Conservation (phyloP, 1,140 invertebrate species). For the Lepidurus packardi region DNA sequence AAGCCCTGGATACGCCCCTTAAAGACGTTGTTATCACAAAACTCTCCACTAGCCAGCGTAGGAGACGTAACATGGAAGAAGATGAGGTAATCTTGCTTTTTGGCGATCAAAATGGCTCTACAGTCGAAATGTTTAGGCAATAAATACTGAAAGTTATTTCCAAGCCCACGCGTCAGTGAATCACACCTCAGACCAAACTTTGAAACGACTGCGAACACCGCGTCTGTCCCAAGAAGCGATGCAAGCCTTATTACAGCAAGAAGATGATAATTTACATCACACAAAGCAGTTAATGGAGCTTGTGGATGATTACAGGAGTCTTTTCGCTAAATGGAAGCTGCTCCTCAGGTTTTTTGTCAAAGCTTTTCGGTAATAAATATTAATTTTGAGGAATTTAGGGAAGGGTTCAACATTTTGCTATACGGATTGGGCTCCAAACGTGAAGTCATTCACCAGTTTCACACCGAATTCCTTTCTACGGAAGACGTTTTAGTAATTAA, state of each 20-base stretch:
- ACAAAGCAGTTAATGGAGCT: conserved; percentile 41
- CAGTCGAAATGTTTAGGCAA: not conserved
- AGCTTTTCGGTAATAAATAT: conserved; percentile 41
- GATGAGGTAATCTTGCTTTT: not conserved
- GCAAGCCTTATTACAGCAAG: conserved; percentile 49
- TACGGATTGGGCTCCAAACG: conserved; percentile 87
- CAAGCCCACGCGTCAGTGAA: conserved; percentile 45
- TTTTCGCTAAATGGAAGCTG: conserved; percentile 47
- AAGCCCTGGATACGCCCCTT: not conserved
- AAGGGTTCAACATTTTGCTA: conserved; percentile 78
- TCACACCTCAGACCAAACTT: conserved; percentile 72
- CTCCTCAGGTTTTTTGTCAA: conserved; percentile 44
- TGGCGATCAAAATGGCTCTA: not conserved
- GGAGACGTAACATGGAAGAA: not conserved
- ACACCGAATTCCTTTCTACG: conserved; percentile 57
- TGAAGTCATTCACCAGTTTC: conserved; percentile 68
- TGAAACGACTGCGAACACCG: conserved; percentile 66
- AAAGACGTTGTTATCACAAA: not conserved
- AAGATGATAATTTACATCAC: conserved; percentile 41
- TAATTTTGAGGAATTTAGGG: conserved; percentile 53
- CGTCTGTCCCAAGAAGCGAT: conserved; percentile 61
- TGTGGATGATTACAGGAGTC: conserved; percentile 40
- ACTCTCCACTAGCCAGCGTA: not conserved
- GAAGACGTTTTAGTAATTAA: conserved; percentile 72
- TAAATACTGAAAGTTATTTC: conserved; percentile 46